Percentiles rank a stretch among this genome's conserved stretches.
Evolutionary conservation across 1,140 invertebrate genomes (phyloP).

Genomic region (Cataglyphis hispanica): DNA sequence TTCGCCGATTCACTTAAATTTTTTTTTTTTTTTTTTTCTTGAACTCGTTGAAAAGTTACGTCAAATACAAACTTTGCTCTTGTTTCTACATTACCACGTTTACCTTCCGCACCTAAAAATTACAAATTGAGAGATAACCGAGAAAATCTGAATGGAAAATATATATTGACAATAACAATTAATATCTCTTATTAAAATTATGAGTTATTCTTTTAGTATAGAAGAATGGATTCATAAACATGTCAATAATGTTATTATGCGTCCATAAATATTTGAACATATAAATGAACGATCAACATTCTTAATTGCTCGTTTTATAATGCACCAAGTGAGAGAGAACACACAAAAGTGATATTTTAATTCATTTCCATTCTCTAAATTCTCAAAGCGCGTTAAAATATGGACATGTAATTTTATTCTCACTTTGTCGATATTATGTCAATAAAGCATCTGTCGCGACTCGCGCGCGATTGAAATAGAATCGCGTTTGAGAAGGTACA

Average conservation of each 20-base stretch:
- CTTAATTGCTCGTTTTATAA: slow-evolving; percentile 18
- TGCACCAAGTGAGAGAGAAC: neutral
- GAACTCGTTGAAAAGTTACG: slow-evolving; percentile 1
- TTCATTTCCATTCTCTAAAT: neutral
- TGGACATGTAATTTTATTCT: slow-evolving; percentile 7
- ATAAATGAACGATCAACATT: neutral
- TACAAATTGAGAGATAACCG: slow-evolving; percentile 7
- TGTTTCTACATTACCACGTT: neutral
- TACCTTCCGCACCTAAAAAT: neutral
- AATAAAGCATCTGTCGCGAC: slow-evolving; percentile 4
- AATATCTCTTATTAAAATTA: neutral
- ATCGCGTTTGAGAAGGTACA: neutral
- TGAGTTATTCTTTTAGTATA: neutral
- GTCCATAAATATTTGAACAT: slow-evolving; percentile 8
- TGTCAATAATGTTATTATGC: neutral
- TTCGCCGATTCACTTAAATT: slow-evolving; percentile 43
- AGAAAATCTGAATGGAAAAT: neutral
- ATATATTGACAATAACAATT: neutral
- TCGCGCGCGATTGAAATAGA: slow-evolving; percentile 9
- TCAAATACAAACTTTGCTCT: neutral
- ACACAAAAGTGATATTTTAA: neutral
- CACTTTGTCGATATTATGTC: neutral
- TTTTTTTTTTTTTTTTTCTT: slow-evolving; percentile 38
- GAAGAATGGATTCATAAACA: neutral
- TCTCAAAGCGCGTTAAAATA: neutral